Evolutionary conservation across 2,888 invertebrate species (phyloP).

Genomic region (Shargacucullia verbasci): DNA sequence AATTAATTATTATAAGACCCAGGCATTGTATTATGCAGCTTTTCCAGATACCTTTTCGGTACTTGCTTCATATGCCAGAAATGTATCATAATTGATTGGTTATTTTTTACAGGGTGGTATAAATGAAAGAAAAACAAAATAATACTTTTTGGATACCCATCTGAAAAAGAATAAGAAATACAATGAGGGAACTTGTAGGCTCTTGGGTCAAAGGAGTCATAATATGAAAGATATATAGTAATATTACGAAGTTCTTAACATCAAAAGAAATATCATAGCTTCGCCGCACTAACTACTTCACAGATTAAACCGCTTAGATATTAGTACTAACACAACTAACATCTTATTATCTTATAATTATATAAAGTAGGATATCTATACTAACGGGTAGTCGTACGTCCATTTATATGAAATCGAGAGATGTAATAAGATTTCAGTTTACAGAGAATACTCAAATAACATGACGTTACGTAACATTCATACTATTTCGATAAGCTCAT

Average conservation of each 20-base stretch:
- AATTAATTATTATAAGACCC: neutral
- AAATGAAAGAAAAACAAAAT: conserved; percentile 68
- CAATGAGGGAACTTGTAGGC: conserved; percentile 24
- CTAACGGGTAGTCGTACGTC: conserved; percentile 46
- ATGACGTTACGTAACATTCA: conserved; percentile 73
- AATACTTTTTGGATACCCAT: conserved; percentile 46
- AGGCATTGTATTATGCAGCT: conserved; percentile 14
- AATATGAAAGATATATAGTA: conserved; percentile 21
- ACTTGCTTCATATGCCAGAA: conserved; percentile 38
- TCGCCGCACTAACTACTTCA: conserved; percentile 74
- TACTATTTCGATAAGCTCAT: conserved; percentile 76
- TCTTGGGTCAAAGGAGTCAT: conserved; percentile 37
- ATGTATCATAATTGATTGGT: conserved; percentile 55
- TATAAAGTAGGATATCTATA: conserved; percentile 33
- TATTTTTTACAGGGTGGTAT: conserved; percentile 83
- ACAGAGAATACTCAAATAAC: conserved; percentile 71
- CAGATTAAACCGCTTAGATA: conserved; percentile 39
- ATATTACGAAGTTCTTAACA: conserved; percentile 34
- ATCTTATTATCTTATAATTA: conserved; percentile 22
- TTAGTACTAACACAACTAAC: conserved; percentile 51
- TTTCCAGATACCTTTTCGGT: conserved; percentile 32
- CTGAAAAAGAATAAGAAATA: conserved; percentile 47
- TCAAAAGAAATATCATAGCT: conserved; percentile 65
- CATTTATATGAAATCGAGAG: conserved; percentile 40
- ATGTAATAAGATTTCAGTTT: conserved; percentile 61